Evolutionary conservation across 2,797 vertebrate species (phyloP).

Genomic region (Merluccius polli): DNA sequence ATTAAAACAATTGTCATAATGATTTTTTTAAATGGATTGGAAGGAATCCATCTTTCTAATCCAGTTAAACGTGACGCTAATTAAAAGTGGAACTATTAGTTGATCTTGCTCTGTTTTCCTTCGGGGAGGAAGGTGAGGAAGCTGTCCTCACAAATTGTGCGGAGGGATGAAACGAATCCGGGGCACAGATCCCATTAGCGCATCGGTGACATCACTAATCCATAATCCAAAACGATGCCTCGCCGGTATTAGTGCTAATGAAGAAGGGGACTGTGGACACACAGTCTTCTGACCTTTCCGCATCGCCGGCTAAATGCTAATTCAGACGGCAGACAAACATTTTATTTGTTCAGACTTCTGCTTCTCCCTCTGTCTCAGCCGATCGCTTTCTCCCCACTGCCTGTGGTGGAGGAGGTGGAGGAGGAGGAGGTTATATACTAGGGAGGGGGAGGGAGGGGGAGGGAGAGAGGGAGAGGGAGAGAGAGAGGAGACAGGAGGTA

Average conservation of each 20-base stretch:
- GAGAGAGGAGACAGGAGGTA: no score
- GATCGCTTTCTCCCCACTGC: no score
- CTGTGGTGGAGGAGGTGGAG: no score
- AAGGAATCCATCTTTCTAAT: not conserved
- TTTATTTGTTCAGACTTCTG: not conserved
- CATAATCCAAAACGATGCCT: slow-evolving; percentile 40
- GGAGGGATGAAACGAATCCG: no score
- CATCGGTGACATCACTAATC: slow-evolving; percentile 24
- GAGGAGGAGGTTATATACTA: no score
- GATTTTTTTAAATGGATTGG: not conserved
- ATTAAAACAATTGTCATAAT: not conserved
- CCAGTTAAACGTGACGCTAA: not conserved
- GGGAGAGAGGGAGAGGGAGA: no score
- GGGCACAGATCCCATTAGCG: not conserved
- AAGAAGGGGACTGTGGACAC: slow-evolving; percentile 30
- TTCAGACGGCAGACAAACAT: not conserved
- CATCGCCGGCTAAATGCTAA: slow-evolving; percentile 17
- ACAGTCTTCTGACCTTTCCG: slow-evolving; percentile 45
- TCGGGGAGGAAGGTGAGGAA: no score
- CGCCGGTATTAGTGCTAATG: slow-evolving; percentile 40
- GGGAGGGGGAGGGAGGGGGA: no score
- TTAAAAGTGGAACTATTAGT: not conserved
- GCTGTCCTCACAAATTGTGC: no score
- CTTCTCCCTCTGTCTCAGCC: no score
- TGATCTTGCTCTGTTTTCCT: not conserved